A percentile compares a stretch with the other conserved stretches of the same genome.
phyloP scores from a whole-genome alignment of 1,140 invertebrate genomes.

The Bombus terrestris region DNA sequence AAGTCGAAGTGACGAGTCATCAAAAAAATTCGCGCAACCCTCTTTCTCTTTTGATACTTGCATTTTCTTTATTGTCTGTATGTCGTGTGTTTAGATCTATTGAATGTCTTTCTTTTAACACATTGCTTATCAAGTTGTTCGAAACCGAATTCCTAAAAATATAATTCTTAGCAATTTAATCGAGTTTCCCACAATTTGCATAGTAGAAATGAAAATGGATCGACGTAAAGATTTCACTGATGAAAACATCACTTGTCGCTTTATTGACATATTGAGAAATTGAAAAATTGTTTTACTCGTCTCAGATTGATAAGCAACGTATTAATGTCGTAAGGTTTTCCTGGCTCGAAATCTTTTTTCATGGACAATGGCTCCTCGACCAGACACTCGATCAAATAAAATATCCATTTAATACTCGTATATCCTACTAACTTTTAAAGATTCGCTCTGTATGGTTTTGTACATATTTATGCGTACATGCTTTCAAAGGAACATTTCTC shows the following conservation, averaged over 20 bases:
- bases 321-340: constrained; percentile 7
- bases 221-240: background rate
- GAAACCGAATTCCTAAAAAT: background rate
- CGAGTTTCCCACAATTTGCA: background rate
- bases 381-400: background rate
- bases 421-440: constrained; percentile 42
- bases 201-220: background rate
- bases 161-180: background rate
- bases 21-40: constrained; percentile 61
- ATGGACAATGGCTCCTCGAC: background rate
- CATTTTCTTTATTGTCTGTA: constrained; percentile 80
- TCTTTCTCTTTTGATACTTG: constrained; percentile 78
- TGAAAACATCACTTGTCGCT: too few species aligned
- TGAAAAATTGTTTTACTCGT: too few species aligned
- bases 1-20: constrained; percentile 24
- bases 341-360: background rate
- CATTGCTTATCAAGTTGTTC: background rate
- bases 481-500: constrained; percentile 52
- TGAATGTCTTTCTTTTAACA: constrained; percentile 8
- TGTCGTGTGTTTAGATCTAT: constrained; percentile 73
- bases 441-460: constrained; percentile 40
- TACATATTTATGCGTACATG: constrained; percentile 52
- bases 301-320: background rate
- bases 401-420: constrained; percentile 19
- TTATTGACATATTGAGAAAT: background rate